A percentile compares a stretch with the other conserved stretches of the same genome.
phyloP scores from a whole-genome alignment of 2,113 vertebrate species.

The Montifringilla adamsi region DNA sequence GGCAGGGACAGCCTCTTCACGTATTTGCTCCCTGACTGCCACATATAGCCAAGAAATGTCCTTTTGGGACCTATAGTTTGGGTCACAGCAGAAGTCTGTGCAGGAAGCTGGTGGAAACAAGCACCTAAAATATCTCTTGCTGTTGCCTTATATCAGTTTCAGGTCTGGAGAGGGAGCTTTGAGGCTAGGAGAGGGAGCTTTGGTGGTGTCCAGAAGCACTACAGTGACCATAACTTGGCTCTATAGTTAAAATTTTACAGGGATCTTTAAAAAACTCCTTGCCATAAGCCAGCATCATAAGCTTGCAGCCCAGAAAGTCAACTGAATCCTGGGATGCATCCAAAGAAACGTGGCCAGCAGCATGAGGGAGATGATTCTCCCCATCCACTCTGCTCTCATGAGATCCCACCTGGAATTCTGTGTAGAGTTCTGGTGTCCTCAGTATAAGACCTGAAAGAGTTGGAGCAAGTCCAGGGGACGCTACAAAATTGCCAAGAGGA shows the following conservation, averaged over 20 bases:
- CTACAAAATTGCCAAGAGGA: neutral
- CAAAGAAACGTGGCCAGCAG: neutral
- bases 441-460: accelerated
- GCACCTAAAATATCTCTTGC: neutral
- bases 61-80: neutral
- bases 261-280: neutral
- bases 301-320: neutral
- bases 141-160: neutral
- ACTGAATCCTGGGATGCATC: neutral
- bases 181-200: neutral
- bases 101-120: neutral
- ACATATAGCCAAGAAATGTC: neutral
- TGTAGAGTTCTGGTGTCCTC: neutral
- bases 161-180: neutral
- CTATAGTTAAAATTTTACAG: neutral
- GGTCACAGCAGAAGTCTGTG: neutral
- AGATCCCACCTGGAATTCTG: neutral
- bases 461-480: neutral
- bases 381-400: neutral
- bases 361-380: neutral
- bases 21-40: neutral
- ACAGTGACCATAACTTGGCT: neutral
- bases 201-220: neutral
- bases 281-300: neutral
- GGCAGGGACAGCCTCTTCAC: neutral